Percentiles rank a stretch among this genome's conserved stretches.
Conservation (phyloP, 2,113 vertebrate species). For the Potamarius usumacintae region DNA sequence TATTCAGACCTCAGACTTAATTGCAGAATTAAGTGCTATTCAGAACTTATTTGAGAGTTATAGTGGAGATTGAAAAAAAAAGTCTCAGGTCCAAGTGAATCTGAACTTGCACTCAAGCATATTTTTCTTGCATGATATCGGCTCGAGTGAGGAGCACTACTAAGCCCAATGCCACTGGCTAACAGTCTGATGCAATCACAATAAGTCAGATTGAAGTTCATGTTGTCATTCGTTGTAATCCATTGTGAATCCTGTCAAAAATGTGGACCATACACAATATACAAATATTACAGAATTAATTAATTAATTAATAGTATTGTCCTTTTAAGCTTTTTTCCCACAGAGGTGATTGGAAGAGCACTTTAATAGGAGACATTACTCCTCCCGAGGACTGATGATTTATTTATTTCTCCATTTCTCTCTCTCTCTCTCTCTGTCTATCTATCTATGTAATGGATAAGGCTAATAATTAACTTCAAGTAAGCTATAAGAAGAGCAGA, state of each 20-base stretch:
- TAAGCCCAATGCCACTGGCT: neutral
- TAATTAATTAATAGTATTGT: neutral
- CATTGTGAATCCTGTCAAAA: neutral
- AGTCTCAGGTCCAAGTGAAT: neutral
- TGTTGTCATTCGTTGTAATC: neutral
- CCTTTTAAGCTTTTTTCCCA: neutral
- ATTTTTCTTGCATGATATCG: neutral
- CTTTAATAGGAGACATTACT: neutral
- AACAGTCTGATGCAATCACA: neutral
- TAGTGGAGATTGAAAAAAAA: neutral
- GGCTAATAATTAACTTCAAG: neutral
- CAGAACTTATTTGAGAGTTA: neutral
- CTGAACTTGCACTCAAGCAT: neutral
- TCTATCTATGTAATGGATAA: neutral
- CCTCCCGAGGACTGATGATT: neutral
- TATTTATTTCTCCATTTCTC: neutral
- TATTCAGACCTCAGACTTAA: neutral
- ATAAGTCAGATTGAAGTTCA: neutral
- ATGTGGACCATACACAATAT: neutral
- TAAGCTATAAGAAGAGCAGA: neutral
- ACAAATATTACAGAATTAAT: neutral
- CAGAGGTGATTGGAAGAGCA: neutral
- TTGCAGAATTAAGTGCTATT: neutral
- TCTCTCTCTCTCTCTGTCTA: too few species aligned
- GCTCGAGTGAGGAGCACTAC: neutral